Evolutionary conservation across 2,113 vertebrate genomes (phyloP).

Genomic region (Eclectus roratus): DNA sequence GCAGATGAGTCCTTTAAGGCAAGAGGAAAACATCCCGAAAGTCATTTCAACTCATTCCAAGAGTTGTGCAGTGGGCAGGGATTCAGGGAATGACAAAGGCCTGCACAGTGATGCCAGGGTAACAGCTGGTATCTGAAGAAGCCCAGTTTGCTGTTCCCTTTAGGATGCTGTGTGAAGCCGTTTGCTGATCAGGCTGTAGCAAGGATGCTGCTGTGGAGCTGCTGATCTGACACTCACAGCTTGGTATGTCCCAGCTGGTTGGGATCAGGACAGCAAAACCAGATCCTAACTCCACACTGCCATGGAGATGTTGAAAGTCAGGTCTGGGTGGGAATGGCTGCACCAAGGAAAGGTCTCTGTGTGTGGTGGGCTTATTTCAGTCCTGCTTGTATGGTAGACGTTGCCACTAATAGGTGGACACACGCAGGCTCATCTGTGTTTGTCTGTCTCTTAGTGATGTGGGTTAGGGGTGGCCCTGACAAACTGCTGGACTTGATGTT

Average conservation of each 20-base stretch:
- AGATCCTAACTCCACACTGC: neutral
- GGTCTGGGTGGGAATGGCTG: neutral
- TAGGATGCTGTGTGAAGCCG: neutral
- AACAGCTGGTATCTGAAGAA: constrained; percentile 49
- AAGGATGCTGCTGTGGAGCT: neutral
- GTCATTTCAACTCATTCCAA: constrained; percentile 44
- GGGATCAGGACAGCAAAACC: rapidly evolving
- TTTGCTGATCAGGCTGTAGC: neutral
- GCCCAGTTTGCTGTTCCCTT: neutral
- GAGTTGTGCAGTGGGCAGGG: neutral
- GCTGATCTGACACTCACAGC: neutral
- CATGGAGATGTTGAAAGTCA: neutral
- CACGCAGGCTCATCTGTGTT: rapidly evolving
- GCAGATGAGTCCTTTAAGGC: constrained; percentile 31
- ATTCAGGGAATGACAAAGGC: constrained; percentile 34
- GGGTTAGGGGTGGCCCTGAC: neutral
- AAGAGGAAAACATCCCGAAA: constrained; percentile 7
- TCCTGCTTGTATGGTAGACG: rapidly evolving
- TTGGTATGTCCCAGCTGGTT: rapidly evolving
- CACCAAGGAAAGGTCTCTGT: neutral
- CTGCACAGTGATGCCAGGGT: neutral
- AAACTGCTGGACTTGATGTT: neutral
- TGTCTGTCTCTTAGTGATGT: neutral
- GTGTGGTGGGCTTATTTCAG: neutral
- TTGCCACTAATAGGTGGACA: neutral